Percentiles rank a stretch among this genome's conserved stretches.
phyloP scores from a whole-genome alignment of 1,140 invertebrate species.

The Muscidifurax raptorellus region DNA sequence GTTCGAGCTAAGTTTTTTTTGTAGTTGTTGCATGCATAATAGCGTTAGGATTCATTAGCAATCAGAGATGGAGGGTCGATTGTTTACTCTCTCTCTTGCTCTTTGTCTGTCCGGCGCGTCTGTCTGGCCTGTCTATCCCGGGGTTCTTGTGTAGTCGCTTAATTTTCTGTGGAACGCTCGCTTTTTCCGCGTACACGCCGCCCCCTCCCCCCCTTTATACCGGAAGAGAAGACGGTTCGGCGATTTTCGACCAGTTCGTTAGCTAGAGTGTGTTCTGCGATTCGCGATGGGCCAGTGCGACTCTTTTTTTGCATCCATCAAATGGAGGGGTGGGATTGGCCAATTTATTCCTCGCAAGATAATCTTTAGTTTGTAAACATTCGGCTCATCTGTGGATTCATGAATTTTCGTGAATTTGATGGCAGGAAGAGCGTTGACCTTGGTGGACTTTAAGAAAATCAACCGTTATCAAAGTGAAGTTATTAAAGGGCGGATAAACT shows the following conservation, averaged over 20 bases:
- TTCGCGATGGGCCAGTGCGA: background rate
- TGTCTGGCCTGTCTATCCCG: background rate
- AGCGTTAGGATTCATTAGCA: slow-evolving; percentile 76
- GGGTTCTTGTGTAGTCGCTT: background rate
- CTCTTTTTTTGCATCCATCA: background rate
- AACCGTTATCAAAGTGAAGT: too few relatives aligned
- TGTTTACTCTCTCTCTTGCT: slow-evolving; percentile 65
- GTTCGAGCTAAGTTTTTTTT: slow-evolving; percentile 66
- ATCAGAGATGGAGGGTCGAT: slow-evolving; percentile 73
- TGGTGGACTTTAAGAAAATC: too few relatives aligned
- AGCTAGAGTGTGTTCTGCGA: slow-evolving; percentile 10
- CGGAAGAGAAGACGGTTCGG: slow-evolving; percentile 24
- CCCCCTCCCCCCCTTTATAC: background rate
- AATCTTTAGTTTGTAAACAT: background rate
- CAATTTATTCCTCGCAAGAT: background rate
- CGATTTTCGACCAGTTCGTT: slow-evolving; percentile 47
- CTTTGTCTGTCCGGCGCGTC: slow-evolving; percentile 22
- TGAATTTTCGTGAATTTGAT: too few relatives aligned
- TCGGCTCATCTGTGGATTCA: too few relatives aligned
- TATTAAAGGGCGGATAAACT: too few relatives aligned
- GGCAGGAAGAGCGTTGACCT: too few relatives aligned
- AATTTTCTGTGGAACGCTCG: slow-evolving; percentile 20
- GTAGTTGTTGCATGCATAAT: slow-evolving; percentile 74
- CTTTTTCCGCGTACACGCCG: background rate
- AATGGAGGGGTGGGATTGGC: background rate